Conservation (phyloP, 2,797 vertebrate genomes). For the Myioborus melanocephalus region DNA sequence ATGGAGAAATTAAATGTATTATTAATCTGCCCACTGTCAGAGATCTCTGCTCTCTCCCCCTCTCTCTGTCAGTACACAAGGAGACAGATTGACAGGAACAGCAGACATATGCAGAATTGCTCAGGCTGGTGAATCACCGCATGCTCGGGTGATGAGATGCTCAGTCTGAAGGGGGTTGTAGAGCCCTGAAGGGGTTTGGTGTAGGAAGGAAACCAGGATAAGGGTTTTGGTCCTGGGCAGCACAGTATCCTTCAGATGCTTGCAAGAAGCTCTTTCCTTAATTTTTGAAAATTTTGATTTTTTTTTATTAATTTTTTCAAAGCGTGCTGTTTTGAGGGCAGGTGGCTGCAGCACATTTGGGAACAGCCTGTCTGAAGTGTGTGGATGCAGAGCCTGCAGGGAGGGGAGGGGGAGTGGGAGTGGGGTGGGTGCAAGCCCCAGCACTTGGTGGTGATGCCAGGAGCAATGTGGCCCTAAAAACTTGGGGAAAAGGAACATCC, state of each 20-base stretch:
- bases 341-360: not conserved
- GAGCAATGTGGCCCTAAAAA: not conserved
- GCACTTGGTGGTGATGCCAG: not conserved
- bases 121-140: constrained; percentile 26
- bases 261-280: not conserved
- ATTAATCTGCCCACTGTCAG: constrained; percentile 52
- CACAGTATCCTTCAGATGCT: not conserved
- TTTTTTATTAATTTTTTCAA: not conserved
- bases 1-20: constrained; percentile 54
- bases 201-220: not conserved
- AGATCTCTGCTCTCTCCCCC: constrained; percentile 36
- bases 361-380: not conserved
- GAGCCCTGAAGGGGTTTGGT: not conserved
- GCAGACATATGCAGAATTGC: constrained; percentile 4
- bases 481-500: not conserved
- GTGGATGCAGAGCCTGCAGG: not conserved
- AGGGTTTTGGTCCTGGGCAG: not conserved
- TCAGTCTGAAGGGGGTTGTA: not conserved
- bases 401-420: not conserved
- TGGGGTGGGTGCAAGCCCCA: not conserved
- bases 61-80: constrained; percentile 13
- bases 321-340: not conserved
- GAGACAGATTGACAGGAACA: constrained; percentile 40
- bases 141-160: not conserved
- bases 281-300: not conserved